phyloP scores from a whole-genome alignment of 2,888 invertebrate species.

The Mesochorus sp. region DNA sequence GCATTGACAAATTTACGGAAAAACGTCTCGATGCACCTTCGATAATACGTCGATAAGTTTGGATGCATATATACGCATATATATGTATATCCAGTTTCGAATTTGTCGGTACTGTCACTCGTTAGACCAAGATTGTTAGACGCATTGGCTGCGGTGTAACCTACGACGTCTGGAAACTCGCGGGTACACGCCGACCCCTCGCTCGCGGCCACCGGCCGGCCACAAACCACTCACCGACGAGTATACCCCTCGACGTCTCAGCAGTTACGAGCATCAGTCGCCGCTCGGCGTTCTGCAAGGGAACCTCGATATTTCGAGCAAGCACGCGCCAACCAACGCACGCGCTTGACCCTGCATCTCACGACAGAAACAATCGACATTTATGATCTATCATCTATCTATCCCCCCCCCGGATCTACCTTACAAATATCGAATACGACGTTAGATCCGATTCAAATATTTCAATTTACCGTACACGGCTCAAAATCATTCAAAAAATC shows the following conservation, averaged over 20 bases:
- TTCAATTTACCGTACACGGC: no score
- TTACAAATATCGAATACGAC: not conserved
- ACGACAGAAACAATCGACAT: constrained; percentile 31
- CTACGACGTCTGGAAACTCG: constrained; percentile 51
- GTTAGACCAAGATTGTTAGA: not conserved
- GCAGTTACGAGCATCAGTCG: constrained; percentile 70
- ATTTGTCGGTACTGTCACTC: no score
- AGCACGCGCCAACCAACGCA: constrained; percentile 61
- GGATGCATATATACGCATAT: not conserved
- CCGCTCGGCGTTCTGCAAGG: constrained; percentile 72
- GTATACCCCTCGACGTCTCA: constrained; percentile 50
- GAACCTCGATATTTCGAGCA: constrained; percentile 58
- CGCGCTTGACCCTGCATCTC: constrained; percentile 58
- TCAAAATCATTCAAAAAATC: no score
- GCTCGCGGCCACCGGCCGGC: constrained; percentile 43
- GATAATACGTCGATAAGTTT: not conserved
- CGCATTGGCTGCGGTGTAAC: constrained; percentile 37
- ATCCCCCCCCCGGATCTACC: not conserved
- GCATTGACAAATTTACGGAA: not conserved
- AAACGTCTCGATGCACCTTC: constrained; percentile 9
- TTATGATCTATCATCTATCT: not conserved
- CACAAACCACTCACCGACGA: constrained; percentile 38
- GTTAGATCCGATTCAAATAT: not conserved
- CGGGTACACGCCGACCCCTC: constrained; percentile 37
- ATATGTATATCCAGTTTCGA: no score